Evolutionary conservation across 2,888 invertebrate species (phyloP).

Genomic region (Deroplatys truncata): DNA sequence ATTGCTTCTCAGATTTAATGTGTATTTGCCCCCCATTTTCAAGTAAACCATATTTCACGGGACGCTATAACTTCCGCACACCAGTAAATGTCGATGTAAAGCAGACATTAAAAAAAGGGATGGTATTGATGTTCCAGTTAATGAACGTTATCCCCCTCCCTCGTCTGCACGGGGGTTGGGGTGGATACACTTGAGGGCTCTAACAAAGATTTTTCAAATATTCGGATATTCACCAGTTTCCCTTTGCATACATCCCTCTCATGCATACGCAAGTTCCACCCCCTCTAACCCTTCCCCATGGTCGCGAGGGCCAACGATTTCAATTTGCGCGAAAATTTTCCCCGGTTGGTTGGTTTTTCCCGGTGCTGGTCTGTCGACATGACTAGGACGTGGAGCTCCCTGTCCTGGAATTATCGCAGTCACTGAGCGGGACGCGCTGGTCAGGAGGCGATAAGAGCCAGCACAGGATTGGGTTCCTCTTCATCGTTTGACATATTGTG

Average conservation of each 20-base stretch:
- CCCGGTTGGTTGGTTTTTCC: neutral
- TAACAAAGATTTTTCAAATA: neutral
- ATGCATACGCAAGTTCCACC: neutral
- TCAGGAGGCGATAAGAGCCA: neutral
- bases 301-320: neutral
- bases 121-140: neutral
- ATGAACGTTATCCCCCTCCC: neutral
- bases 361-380: neutral
- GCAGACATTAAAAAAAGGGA: neutral
- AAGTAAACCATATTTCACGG: neutral
- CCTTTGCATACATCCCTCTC: neutral
- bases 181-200: neutral
- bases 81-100: neutral
- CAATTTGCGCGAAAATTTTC: neutral
- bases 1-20: no score
- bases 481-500: neutral
- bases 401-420: neutral
- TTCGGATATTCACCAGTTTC: neutral
- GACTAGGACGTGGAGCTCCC: neutral
- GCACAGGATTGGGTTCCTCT: neutral
- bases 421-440: neutral
- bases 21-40: neutral
- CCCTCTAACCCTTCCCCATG: neutral
- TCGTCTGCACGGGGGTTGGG: neutral
- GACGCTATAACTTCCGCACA: neutral